Base-by-base conservation (phyloP, 2,797 vertebrate genomes). In the Enteromius treurensis region DNA sequence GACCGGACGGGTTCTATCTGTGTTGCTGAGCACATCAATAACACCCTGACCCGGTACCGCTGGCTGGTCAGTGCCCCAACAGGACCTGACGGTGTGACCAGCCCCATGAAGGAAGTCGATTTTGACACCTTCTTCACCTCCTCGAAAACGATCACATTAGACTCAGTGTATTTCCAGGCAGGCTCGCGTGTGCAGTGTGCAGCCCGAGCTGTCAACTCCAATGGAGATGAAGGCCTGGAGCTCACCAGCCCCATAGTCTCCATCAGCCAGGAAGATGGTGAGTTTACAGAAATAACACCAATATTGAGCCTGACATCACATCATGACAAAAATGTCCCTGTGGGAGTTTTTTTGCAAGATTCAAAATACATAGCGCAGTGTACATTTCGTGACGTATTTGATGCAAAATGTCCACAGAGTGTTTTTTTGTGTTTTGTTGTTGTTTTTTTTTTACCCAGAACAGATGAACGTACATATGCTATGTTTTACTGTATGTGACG, bases 91-190 rank as follows among this genome's bases (percentile, higher is more conserved):
- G 97, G 97, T 0, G 96, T 98, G 79, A 96, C 97, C 87, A 96
- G 96, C 88, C 96, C 97, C 88, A 95, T 98, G 96, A 95, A 92
- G 83, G 97, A 98, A 87, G 94, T 96, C 84, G 97, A 98, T 93
- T 97, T 97, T 26, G 95, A 99, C 90, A 99, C 97, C n/a, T 99
- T 98, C 92, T 98, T 98, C 83, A 97, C 97, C 0, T 97, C 97
- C 4, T 97, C 97, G 80, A 98, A 98, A 94, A 95, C 93, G 89
- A 96, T 98, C 90, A 95, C 96, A 0, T 83, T 99, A 4, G 97
- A 98, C 89, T 97, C 97, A 8, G 94, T 99, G 87, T 98, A 98
- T 93, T 98, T 98, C 89, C 97, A 97, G 87, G 95, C 96, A 0
- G 97, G 97, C 51, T 98, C 96, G 53, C 92, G 97, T 80, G 95